Percentiles rank a stretch among this genome's conserved stretches.
Conservation (phyloP, 2,797 vertebrate species). For the Hypotaenidia okinawae region DNA sequence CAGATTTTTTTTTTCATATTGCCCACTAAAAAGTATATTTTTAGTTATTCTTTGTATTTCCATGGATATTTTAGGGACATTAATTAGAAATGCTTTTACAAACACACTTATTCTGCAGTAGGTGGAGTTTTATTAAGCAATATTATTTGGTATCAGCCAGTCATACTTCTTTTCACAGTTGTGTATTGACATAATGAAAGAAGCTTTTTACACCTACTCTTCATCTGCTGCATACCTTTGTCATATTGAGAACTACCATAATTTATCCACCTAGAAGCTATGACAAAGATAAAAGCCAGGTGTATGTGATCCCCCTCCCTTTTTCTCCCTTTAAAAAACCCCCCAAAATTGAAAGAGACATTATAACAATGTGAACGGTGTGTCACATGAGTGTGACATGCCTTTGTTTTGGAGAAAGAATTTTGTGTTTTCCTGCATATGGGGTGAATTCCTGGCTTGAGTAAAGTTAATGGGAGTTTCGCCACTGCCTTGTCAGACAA, state of each 20-base stretch:
- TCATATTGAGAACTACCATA: not conserved
- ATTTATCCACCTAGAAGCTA: conserved; percentile 21
- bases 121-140: not conserved
- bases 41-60: not conserved
- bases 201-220: conserved; percentile 42
- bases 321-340: not conserved
- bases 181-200: conserved; percentile 32
- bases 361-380: conserved; percentile 30
- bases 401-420: conserved; percentile 14
- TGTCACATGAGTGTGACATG: not conserved
- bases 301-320: not conserved
- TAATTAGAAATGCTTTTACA: not conserved
- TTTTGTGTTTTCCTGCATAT: conserved; percentile 3
- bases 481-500: conserved; percentile 27
- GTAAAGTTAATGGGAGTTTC: conserved; percentile 27
- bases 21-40: not conserved
- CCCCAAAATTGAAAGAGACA: conserved; percentile 16
- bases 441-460: not conserved
- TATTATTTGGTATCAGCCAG: not conserved
- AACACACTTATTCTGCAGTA: not conserved
- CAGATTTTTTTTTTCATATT: not conserved
- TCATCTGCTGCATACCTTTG: conserved; percentile 31
- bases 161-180: conserved; percentile 3
- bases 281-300: conserved; percentile 41
- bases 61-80: not conserved